Evolutionary conservation across 2,797 vertebrate genomes (phyloP).

Genomic region (Danio kyathit): DNA sequence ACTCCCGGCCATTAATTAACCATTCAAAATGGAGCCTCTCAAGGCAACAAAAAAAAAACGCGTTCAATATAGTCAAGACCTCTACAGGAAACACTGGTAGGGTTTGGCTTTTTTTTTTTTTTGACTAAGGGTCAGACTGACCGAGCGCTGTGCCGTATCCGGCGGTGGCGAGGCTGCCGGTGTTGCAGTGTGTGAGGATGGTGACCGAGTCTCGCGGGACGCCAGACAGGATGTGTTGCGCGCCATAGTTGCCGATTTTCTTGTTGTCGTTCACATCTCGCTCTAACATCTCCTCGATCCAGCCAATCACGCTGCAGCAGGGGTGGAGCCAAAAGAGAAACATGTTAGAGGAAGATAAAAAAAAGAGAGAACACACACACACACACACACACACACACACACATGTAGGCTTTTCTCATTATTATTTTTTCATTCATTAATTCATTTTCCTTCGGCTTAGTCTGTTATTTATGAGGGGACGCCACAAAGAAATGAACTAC

Average conservation of each 20-base stretch:
- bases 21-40: no score
- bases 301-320: slow-evolving; percentile 82
- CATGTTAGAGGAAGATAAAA: slow-evolving; percentile 27
- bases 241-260: slow-evolving; percentile 89
- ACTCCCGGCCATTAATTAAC: no score
- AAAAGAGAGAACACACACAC: not conserved
- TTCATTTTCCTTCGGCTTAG: no score
- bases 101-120: no score
- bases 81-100: not conserved
- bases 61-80: no score
- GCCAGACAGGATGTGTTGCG: slow-evolving; percentile 85
- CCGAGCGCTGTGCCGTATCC: slow-evolving; percentile 93
- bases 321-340: slow-evolving; percentile 42
- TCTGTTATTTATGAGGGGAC: no score
- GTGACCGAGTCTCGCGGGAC: slow-evolving; percentile 82
- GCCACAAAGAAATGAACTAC: no score
- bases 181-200: slow-evolving; percentile 94
- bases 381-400: no score
- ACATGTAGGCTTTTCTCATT: not conserved
- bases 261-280: slow-evolving; percentile 89
- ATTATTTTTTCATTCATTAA: no score
- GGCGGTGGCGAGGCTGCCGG: slow-evolving; percentile 89
- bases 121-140: no score
- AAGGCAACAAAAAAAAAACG: no score
- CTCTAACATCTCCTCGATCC: slow-evolving; percentile 88